phyloP scores from a whole-genome alignment of 2,113 vertebrate genomes.

The Cynocephalus volans region DNA sequence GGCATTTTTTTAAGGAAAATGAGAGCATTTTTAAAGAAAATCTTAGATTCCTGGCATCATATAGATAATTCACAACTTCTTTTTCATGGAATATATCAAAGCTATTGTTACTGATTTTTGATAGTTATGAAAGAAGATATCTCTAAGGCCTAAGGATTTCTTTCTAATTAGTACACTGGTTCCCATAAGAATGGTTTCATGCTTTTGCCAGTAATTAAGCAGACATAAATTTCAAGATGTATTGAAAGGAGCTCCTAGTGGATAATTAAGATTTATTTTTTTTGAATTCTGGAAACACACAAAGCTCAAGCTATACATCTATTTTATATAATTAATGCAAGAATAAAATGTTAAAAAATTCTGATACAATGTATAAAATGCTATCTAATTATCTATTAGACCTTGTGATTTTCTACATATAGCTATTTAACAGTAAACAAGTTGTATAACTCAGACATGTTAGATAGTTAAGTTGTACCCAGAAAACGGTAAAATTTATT shows the following conservation, averaged over 20 bases:
- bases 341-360: neutral
- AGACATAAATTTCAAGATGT: conserved; percentile 76
- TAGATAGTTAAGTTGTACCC: neutral
- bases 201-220: conserved; percentile 77
- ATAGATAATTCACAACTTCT: conserved; percentile 73
- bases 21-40: conserved; percentile 60
- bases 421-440: neutral
- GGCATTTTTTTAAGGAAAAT: conserved; percentile 61
- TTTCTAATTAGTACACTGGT: conserved; percentile 80
- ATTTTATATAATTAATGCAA: conserved; percentile 17
- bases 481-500: neutral
- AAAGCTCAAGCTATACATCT: conserved; percentile 76
- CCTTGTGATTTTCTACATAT: neutral
- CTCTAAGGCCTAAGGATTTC: conserved; percentile 61
- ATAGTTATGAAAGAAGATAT: conserved; percentile 70
- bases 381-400: neutral
- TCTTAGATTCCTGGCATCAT: conserved; percentile 65
- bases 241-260: conserved; percentile 80
- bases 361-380: neutral
- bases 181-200: conserved; percentile 80
- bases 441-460: neutral
- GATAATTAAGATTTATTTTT: conserved; percentile 61
- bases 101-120: conserved; percentile 72
- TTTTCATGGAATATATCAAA: conserved; percentile 71
- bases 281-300: conserved; percentile 77